Conservation (phyloP, 2,797 vertebrate genomes). For the Triplophysa yarkandensis region DNA sequence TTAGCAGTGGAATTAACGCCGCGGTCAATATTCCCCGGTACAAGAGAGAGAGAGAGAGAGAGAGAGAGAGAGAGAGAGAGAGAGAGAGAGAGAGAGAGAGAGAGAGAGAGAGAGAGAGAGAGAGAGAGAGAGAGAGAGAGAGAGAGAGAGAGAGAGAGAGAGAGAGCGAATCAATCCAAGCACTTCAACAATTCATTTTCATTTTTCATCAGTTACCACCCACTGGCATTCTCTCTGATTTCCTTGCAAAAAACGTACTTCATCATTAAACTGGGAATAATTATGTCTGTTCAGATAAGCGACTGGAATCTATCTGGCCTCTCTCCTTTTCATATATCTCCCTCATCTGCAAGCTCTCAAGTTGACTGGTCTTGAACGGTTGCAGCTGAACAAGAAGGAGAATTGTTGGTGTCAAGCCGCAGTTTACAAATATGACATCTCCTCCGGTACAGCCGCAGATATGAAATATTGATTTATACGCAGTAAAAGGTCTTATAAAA, state of each 20-base stretch:
- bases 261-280: slow-evolving; percentile 69
- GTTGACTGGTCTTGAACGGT: slow-evolving; percentile 99
- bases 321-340: slow-evolving; percentile 44
- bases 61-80: too few species aligned
- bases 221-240: slow-evolving; percentile 71
- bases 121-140: too few species aligned
- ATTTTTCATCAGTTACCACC: slow-evolving; percentile 70
- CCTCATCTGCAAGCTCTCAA: slow-evolving; percentile 85
- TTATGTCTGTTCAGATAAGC: slow-evolving; percentile 64
- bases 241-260: slow-evolving; percentile 70
- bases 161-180: slow-evolving; percentile 69
- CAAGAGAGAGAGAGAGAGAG: slow-evolving; percentile 57
- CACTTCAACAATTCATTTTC: slow-evolving; percentile 71
- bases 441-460: slow-evolving; percentile 99
- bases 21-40: slow-evolving; percentile 66
- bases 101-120: too few species aligned
- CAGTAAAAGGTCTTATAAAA: slow-evolving; percentile 99
- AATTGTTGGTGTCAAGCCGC: slow-evolving; percentile 99
- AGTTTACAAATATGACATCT: slow-evolving; percentile 99
- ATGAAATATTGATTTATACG: slow-evolving; percentile 99
- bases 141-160: too few species aligned
- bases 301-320: slow-evolving; percentile 64
- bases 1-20: slow-evolving; percentile 67
- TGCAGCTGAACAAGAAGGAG: slow-evolving; percentile 99
- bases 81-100: too few species aligned